Percentiles rank a stretch among this genome's conserved stretches.
These are phyloP conservation scores for Dicyrtoma fusca DNA, from an alignment of 2,888 invertebrate species.

Conservation along the genomic window DNA sequence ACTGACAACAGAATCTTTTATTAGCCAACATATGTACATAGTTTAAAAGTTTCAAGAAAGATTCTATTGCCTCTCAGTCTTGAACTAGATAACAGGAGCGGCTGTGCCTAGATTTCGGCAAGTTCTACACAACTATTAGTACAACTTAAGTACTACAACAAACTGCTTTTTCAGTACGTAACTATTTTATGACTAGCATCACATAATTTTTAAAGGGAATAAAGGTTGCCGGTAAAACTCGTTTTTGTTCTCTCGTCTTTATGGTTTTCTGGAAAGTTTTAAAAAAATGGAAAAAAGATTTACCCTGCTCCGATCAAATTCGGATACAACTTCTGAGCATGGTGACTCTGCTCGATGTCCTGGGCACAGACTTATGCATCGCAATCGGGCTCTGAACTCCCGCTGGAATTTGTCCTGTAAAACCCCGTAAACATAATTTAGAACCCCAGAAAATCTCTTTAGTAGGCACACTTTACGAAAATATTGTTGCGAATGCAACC, in stretches of 20 bases:
- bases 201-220: too few relatives aligned
- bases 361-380: slow-evolving; percentile 45
- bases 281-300: slow-evolving; percentile 32
- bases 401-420: slow-evolving; percentile 77
- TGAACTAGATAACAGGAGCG: too few relatives aligned
- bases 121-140: too few relatives aligned
- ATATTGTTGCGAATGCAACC: neutral
- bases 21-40: too few relatives aligned
- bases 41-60: too few relatives aligned
- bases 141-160: too few relatives aligned
- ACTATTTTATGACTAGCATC: too few relatives aligned
- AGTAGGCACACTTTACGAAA: slow-evolving; percentile 4
- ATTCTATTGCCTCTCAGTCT: too few relatives aligned
- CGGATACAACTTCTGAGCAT: slow-evolving; percentile 48
- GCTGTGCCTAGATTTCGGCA: too few relatives aligned
- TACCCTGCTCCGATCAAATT: slow-evolving; percentile 50
- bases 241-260: too few relatives aligned
- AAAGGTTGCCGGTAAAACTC: neutral
- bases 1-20: neutral
- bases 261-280: too few relatives aligned
- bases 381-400: slow-evolving; percentile 73
- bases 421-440: slow-evolving; percentile 40
- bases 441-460: neutral
- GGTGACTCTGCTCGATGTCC: slow-evolving; percentile 43
- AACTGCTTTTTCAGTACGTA: too few relatives aligned